Evolutionary conservation across 2,113 vertebrate genomes (phyloP), one percentile per base, ranked within the genome.

Genomic region (Xenopus laevis): DNA sequence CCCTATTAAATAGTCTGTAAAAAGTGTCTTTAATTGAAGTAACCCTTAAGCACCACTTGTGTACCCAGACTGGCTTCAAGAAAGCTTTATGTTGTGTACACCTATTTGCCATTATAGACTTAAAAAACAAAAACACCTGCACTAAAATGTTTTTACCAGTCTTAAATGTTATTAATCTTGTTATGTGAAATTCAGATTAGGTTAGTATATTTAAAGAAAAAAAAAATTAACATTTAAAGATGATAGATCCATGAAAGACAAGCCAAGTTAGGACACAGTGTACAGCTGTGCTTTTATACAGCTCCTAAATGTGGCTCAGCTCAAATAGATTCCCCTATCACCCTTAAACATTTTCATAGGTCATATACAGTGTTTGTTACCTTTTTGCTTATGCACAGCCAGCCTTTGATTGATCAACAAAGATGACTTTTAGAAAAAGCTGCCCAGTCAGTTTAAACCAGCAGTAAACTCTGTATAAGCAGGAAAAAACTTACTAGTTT

Each of bases 401-500:
- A 93, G 89, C 89, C 84, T 91, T 92, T 93, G 88, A 92, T 91
- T 89, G 90, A 68, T 47, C 15, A 47, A 91, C 88, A 89, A 89
- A 87, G 89, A 86, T 55, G 84, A 85, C 83, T 91, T n/a, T 92
- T 18, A 55, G 6, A 86, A 92, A 91, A 77, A 95, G 93, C 95
- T 95, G 94, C 94, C 96, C 95, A 91, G 95, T 95, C 95, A 95
- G 91, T 92, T 96, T 92, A 95, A 92, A 98, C 95, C 95, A 96
- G 95, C 96, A 99, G 95, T 97, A 95, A 96, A 99, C 97, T 68
- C 72, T 97, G 95, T 98, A 99, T 98, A 95, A 99, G 96, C 95
- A 97, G 97, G 96, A 97, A 97, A 97, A 92, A 98, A 99, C 97
- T 99, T 99, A 99, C 97, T 98, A 98, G 97, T 97, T 93, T 98